Percentiles rank a stretch among this genome's conserved stretches.
Conservation (phyloP, 2,113 vertebrate species). For the Rhinichthys klamathensis region DNA sequence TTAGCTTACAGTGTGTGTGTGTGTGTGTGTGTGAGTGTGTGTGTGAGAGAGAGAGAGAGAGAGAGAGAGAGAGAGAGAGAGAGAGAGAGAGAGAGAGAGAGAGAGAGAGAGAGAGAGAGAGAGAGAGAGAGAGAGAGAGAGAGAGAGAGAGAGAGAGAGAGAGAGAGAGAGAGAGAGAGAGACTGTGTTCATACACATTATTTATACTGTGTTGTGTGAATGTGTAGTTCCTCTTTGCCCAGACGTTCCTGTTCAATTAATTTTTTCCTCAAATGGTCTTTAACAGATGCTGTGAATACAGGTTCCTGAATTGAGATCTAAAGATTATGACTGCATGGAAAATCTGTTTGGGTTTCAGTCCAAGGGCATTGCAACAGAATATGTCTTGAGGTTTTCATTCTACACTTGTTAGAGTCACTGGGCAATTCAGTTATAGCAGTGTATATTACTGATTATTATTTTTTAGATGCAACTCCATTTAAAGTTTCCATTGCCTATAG, state of each 20-base stretch:
- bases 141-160: constrained; percentile 8
- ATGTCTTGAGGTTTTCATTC: background rate
- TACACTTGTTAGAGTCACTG: background rate
- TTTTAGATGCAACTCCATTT: no score
- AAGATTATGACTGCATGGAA: background rate
- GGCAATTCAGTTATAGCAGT: background rate
- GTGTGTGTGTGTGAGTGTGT: background rate
- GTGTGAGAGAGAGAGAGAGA: background rate
- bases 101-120: constrained; percentile 7
- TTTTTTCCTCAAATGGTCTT: constrained; percentile 3
- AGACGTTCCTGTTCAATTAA: background rate
- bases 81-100: no score
- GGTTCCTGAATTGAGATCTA: constrained; percentile 27
- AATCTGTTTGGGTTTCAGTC: constrained; percentile 3
- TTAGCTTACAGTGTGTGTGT: constrained; percentile 8
- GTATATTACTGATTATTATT: no score
- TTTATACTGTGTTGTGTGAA: background rate
- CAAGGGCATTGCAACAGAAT: constrained; percentile 1
- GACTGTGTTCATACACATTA: background rate
- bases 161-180: background rate
- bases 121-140: constrained; percentile 1
- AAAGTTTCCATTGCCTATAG: no score
- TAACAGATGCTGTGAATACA: constrained; percentile 29
- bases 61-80: no score
- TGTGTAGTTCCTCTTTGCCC: background rate